These are phyloP conservation scores for Rhamphomyia laevipes DNA, from an alignment of 2,888 invertebrate genomes.

Conservation along the genomic window DNA sequence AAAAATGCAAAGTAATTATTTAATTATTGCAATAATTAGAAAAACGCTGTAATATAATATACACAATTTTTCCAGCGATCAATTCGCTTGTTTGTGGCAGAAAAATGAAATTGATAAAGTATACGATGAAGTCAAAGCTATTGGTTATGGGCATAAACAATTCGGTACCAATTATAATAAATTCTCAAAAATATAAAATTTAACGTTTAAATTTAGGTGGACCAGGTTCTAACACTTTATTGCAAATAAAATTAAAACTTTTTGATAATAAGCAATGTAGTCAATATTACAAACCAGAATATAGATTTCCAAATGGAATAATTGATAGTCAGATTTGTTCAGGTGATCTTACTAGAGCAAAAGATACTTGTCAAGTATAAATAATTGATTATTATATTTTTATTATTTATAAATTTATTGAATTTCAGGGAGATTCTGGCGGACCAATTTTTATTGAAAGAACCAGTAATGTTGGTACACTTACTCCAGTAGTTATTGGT, in stretches of 20 bases:
- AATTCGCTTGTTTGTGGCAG: no score
- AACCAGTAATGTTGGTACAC: not conserved
- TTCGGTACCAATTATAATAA: not conserved
- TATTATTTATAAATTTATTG: not conserved
- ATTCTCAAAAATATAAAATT: not conserved
- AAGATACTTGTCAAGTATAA: conserved; percentile 22
- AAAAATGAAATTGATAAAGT: no score
- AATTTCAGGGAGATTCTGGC: conserved; percentile 18
- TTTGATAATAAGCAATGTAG: not conserved
- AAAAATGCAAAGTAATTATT: not conserved
- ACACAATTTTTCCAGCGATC: no score
- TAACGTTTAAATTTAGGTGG: not conserved
- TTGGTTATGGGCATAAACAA: conserved; percentile 13
- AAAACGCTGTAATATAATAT: no score
- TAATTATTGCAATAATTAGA: not conserved
- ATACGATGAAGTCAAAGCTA: conserved; percentile 8
- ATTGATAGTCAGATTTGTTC: conserved; percentile 26
- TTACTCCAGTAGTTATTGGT: conserved; percentile 16
- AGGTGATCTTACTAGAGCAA: conserved; percentile 19
- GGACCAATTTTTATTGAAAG: conserved; percentile 11
- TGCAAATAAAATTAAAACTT: not conserved
- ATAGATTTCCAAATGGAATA: conserved; percentile 17
- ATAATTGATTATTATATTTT: not conserved
- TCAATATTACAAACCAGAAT: conserved; percentile 3
- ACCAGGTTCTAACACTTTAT: not conserved